phyloP scores from a whole-genome alignment of 2,113 vertebrate genomes.

The Scytalopus superciliaris region DNA sequence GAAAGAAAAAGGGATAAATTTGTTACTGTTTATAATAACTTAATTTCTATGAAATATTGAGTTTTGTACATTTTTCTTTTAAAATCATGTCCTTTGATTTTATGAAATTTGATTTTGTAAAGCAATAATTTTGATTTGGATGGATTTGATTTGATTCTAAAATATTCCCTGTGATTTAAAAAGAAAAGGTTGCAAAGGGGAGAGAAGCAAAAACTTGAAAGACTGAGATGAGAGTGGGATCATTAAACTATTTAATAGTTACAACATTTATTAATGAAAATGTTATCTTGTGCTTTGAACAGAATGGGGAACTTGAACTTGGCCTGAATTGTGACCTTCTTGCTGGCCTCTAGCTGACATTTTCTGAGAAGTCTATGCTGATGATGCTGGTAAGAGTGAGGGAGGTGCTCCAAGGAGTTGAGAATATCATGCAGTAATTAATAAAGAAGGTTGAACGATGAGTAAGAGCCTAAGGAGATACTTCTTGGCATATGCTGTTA shows the following conservation, averaged over 20 bases:
- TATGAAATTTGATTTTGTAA: background rate
- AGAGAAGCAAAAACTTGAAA: background rate
- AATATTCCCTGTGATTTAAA: background rate
- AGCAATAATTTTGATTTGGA: background rate
- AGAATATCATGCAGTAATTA: background rate
- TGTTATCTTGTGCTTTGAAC: background rate
- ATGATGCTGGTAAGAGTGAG: background rate
- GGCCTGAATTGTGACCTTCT: background rate
- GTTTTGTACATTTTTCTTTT: background rate
- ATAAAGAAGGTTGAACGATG: background rate
- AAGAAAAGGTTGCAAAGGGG: rapidly evolving
- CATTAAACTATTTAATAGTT: background rate
- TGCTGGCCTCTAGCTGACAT: background rate
- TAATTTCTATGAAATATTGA: background rate
- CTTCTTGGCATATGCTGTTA: background rate
- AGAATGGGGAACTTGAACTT: background rate
- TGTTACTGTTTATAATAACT: background rate
- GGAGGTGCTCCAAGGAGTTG: background rate
- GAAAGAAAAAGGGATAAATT: background rate
- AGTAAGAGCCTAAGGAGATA: background rate
- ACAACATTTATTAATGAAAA: background rate
- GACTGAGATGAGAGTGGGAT: background rate
- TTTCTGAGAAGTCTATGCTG: background rate
- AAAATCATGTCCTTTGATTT: background rate
- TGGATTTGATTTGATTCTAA: background rate